Percentiles rank a stretch among this genome's conserved stretches.
Evolutionary conservation across 2,797 vertebrate genomes (phyloP).

Genomic region (Platalea minor): DNA sequence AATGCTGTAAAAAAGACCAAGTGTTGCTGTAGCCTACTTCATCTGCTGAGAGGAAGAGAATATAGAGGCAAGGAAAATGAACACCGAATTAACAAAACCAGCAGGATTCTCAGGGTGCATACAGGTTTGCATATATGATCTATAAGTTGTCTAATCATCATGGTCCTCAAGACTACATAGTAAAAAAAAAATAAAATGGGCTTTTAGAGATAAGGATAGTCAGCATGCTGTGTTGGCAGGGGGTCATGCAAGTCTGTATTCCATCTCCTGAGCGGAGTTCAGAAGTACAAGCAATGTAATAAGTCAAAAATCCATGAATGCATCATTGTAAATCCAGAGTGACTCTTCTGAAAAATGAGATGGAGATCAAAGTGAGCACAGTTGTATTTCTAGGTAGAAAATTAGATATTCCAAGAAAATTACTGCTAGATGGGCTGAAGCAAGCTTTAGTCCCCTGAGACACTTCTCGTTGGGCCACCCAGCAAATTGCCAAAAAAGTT

Average conservation of each 20-base stretch:
- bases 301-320: not conserved
- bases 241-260: not conserved
- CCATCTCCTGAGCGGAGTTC: not conserved
- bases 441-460: not conserved
- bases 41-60: not conserved
- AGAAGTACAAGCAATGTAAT: not conserved
- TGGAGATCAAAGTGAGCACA: not conserved
- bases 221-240: not conserved
- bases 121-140: not conserved
- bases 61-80: not conserved
- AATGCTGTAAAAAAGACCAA: not conserved
- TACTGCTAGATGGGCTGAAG: not conserved
- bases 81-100: not conserved
- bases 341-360: not conserved
- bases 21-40: not conserved
- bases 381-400: not conserved
- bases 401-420: not conserved
- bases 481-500: not conserved
- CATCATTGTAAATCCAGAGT: not conserved
- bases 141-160: not conserved
- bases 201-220: not conserved
- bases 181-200: not conserved
- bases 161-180: not conserved
- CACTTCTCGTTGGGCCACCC: not conserved
- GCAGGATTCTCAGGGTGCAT: not conserved